These are phyloP conservation scores for Bombyx mandarina DNA, from an alignment of 1,140 invertebrate species.

Conservation along the genomic window DNA sequence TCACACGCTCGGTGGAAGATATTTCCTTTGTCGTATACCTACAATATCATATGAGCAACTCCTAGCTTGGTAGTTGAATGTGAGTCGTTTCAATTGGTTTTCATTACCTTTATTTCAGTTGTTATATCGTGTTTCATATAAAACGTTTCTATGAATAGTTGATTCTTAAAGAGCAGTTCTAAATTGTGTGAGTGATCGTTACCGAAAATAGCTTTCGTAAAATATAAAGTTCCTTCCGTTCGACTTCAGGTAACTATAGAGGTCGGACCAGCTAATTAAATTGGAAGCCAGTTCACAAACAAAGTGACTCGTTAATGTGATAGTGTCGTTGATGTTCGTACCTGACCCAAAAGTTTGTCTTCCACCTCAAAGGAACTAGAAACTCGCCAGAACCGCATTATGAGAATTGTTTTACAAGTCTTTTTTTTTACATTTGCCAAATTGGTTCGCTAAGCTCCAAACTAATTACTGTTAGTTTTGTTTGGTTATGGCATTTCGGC, in stretches of 20 bases:
- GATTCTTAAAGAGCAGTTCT: neutral
- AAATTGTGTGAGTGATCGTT: too few relatives aligned
- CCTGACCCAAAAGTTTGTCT: conserved; percentile 30
- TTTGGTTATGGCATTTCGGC: conserved; percentile 13
- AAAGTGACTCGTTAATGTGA: conserved; percentile 36
- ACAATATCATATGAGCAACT: too few relatives aligned
- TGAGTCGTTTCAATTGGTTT: too few relatives aligned
- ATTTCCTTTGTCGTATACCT: too few relatives aligned
- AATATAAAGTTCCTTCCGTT: conserved; percentile 1
- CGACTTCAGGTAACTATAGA: conserved; percentile 9
- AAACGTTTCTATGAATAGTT: too few relatives aligned
- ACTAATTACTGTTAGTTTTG: conserved; percentile 10
- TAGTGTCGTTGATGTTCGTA: conserved; percentile 30
- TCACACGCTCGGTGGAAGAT: too few relatives aligned
- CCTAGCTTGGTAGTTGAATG: too few relatives aligned
- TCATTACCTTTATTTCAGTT: too few relatives aligned
- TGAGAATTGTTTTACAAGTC: conserved; percentile 21
- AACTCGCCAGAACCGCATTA: conserved; percentile 16
- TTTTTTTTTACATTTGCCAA: conserved; percentile 20
- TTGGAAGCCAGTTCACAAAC: conserved; percentile 31
- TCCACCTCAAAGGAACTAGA: conserved; percentile 17
- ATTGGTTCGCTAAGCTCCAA: conserved; percentile 15
- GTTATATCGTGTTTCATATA: too few relatives aligned
- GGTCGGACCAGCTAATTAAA: conserved; percentile 28
- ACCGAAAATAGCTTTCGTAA: too few relatives aligned